These are phyloP conservation scores for Adelges cooleyi DNA, from an alignment of 1,140 invertebrate species.

Conservation along the genomic window DNA sequence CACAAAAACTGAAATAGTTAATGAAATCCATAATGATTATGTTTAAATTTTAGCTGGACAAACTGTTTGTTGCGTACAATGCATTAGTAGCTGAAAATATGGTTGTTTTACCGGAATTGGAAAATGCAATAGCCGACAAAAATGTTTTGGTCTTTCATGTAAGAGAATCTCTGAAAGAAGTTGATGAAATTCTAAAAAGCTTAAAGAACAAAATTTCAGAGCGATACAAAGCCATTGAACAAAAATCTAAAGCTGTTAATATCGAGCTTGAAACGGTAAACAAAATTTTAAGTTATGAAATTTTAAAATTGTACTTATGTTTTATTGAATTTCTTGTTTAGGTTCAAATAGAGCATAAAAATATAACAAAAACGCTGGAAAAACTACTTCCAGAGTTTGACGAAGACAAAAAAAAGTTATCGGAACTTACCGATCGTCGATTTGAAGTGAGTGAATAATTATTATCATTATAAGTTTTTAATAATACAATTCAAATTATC, in stretches of 20 bases:
- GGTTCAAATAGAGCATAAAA: neutral
- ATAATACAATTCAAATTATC: neutral
- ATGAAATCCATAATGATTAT: too few relatives aligned
- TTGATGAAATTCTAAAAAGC: constrained; percentile 24
- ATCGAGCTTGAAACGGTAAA: constrained; percentile 1
- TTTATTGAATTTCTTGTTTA: neutral
- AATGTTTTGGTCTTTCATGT: constrained; percentile 3
- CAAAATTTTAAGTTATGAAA: too few relatives aligned
- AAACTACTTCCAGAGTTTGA: neutral
- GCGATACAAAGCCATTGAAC: neutral
- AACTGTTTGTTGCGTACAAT: constrained; percentile 16
- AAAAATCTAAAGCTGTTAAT: neutral
- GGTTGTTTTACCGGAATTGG: constrained; percentile 16
- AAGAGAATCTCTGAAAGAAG: constrained; percentile 10
- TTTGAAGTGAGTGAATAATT: constrained; percentile 7
- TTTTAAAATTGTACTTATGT: too few relatives aligned
- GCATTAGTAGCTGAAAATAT: constrained; percentile 19
- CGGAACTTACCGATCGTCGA: neutral
- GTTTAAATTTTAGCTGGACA: constrained; percentile 7
- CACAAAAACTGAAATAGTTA: too few relatives aligned
- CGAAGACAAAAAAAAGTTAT: constrained; percentile 2
- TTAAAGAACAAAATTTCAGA: constrained; percentile 4
- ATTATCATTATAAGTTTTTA: neutral
- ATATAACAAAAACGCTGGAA: neutral
- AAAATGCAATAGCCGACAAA: constrained; percentile 17